Conservation (phyloP, 2,888 invertebrate genomes). For the Pharmacophagus antenor region DNA sequence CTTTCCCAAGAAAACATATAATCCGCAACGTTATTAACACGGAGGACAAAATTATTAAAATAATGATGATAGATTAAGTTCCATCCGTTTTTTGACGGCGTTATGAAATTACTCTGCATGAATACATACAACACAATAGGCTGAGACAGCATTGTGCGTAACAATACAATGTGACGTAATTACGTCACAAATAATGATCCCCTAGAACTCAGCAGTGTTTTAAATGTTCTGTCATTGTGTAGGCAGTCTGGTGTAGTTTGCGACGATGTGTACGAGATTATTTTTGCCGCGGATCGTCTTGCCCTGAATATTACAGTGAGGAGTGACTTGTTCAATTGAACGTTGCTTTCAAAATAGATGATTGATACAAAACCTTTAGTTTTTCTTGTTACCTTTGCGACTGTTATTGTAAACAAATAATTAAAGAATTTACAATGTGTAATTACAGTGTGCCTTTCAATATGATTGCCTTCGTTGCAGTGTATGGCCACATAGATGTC, state of each 20-base stretch:
- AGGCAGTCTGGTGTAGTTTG: neutral
- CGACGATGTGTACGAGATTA: neutral
- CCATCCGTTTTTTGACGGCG: constrained; percentile 15
- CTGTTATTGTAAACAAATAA: no score
- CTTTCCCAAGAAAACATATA: neutral
- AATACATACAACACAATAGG: constrained; percentile 19
- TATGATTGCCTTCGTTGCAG: no score
- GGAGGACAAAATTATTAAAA: constrained; percentile 18
- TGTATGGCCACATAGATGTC: no score
- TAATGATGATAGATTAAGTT: constrained; percentile 25
- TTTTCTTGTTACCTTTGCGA: no score
- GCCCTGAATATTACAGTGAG: neutral
- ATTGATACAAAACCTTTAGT: no score
- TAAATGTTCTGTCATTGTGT: constrained; percentile 6
- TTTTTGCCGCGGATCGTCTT: neutral
- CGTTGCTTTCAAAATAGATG: no score
- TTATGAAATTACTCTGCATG: constrained; percentile 23
- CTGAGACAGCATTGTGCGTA: constrained; percentile 24
- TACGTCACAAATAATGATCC: constrained; percentile 12
- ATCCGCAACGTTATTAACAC: neutral
- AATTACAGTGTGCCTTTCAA: no score
- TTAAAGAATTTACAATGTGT: no score
- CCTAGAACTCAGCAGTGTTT: neutral
- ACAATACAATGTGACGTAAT: constrained; percentile 27
- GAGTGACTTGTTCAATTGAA: neutral